phyloP scores from a whole-genome alignment of 2,797 vertebrate genomes.

The Enteromius thamalakanensis region DNA sequence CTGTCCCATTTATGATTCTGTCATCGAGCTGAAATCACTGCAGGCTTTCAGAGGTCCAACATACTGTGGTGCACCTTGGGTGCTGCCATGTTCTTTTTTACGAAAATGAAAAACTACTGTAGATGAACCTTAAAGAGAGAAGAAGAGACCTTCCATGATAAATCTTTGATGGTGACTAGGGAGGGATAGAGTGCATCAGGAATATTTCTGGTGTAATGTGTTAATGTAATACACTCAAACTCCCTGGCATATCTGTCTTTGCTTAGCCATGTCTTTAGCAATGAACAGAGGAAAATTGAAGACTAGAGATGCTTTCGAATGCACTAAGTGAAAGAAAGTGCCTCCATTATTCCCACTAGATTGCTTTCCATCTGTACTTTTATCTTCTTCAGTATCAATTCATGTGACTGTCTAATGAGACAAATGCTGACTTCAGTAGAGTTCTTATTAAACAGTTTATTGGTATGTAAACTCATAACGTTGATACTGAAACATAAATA shows the following conservation, averaged over 20 bases:
- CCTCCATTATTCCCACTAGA: neutral
- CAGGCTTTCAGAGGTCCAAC: constrained; percentile 17
- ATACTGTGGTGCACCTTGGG: constrained; percentile 17
- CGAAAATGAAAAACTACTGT: constrained; percentile 23
- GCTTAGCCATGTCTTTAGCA: constrained; percentile 35
- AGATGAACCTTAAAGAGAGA: constrained; percentile 11
- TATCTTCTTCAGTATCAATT: constrained; percentile 21
- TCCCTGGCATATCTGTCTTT: constrained; percentile 25
- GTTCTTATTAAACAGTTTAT: constrained; percentile 18
- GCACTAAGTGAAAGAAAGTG: constrained; percentile 39
- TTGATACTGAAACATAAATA: neutral
- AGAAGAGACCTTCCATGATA: constrained; percentile 28
- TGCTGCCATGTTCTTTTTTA: constrained; percentile 38
- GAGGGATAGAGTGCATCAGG: constrained; percentile 33
- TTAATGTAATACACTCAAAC: constrained; percentile 33
- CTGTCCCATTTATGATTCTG: constrained; percentile 37
- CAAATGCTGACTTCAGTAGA: constrained; percentile 1
- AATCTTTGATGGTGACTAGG: constrained; percentile 46
- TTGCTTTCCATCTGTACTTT: constrained; percentile 29
- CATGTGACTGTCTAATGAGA: neutral
- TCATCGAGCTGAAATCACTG: constrained; percentile 38
- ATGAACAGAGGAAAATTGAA: constrained; percentile 52
- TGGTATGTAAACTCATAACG: neutral
- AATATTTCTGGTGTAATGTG: constrained; percentile 31
- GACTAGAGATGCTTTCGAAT: constrained; percentile 33